Evolutionary conservation across 2,113 vertebrate genomes (phyloP), one percentile per base, ranked within the genome.

Genomic region (Numenius arquata): DNA sequence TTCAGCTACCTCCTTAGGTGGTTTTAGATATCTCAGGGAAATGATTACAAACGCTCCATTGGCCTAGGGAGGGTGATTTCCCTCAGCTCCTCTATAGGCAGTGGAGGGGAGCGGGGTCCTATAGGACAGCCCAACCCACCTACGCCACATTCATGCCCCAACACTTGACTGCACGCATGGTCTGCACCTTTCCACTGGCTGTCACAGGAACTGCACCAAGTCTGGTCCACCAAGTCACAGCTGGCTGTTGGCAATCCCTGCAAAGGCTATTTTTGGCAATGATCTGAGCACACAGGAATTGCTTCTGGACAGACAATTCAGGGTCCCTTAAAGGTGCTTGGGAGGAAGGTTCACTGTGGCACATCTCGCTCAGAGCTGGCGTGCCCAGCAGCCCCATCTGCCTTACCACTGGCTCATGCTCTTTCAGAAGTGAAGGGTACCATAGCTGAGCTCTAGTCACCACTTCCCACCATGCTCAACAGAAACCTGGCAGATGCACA

Each of bases 121-220:
- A 17, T 5, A 38, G 67, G 34, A 43, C 36, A 30, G 29, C 21
- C 36, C 65, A 68, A 29, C 15, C 25, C 6, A 9, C 22, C 70
- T 45, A 3, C 0, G 1, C 12, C 67, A 38, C 0, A 0, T 38
- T 38, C 7, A 1, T 45, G 30, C 11, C 71, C 67, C 27, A 38
- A 11, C 26, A 12, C 13, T 2, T 16, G 10, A 68, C 22, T 8
- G 11, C 22, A 38, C 18, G 5, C 25, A 3, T 0, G 6, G 17
- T 63, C 58, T 73, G 34, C 41, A 30, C 53, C 36, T 82, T 85
- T 61, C 47, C 43, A 27, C 9, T 4, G 1, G 9, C 52, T 94
- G 43, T 20, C 48, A 12, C 0, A 2, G 23, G 26, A 20, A n/a
- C 30, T 7, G 18, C 45, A 66, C 53, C 48, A 1, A 29, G 17